Evolutionary conservation across 2,888 invertebrate genomes (phyloP).

Genomic region (Lepeophtheirus nordmannii): DNA sequence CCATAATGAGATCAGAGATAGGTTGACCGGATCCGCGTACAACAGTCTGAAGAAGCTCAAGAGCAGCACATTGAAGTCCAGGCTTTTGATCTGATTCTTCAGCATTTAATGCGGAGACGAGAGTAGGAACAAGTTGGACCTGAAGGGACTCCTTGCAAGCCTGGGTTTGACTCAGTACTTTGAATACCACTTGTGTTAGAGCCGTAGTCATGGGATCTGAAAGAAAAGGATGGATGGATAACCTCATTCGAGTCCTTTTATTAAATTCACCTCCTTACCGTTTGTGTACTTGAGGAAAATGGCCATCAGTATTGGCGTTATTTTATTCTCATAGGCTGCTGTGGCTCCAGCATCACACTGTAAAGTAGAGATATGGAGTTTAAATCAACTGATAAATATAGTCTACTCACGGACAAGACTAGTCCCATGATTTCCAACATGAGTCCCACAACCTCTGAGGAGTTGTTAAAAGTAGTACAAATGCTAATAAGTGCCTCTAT

Average conservation of each 20-base stretch:
- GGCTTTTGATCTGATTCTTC: slow-evolving; percentile 35
- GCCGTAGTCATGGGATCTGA: slow-evolving; percentile 47
- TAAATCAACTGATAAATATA: slow-evolving; percentile 12
- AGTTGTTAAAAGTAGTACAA: slow-evolving; percentile 36
- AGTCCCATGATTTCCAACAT: slow-evolving; percentile 41
- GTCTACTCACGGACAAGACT: slow-evolving; percentile 38
- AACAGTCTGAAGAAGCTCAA: slow-evolving; percentile 50
- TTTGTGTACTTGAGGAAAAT: slow-evolving; percentile 48
- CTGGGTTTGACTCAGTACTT: slow-evolving; percentile 45
- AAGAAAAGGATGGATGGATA: slow-evolving; percentile 2
- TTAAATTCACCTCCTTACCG: slow-evolving; percentile 31
- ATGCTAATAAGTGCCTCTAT: slow-evolving; percentile 28
- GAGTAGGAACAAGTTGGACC: slow-evolving; percentile 48
- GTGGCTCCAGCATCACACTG: slow-evolving; percentile 49
- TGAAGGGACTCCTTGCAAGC: slow-evolving; percentile 45
- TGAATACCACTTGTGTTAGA: slow-evolving; percentile 48
- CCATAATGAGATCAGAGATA: slow-evolving; percentile 34
- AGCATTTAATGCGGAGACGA: slow-evolving; percentile 44
- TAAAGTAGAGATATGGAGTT: slow-evolving; percentile 26
- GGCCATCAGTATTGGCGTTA: slow-evolving; percentile 49
- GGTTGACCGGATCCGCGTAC: slow-evolving; percentile 47
- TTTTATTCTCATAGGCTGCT: slow-evolving; percentile 44
- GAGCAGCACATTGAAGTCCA: slow-evolving; percentile 40
- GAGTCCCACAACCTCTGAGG: slow-evolving; percentile 40
- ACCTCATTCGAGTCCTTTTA: neutral